Base-by-base conservation (phyloP, 2,888 invertebrate genomes). In the Platycheirus rosarum region DNA sequence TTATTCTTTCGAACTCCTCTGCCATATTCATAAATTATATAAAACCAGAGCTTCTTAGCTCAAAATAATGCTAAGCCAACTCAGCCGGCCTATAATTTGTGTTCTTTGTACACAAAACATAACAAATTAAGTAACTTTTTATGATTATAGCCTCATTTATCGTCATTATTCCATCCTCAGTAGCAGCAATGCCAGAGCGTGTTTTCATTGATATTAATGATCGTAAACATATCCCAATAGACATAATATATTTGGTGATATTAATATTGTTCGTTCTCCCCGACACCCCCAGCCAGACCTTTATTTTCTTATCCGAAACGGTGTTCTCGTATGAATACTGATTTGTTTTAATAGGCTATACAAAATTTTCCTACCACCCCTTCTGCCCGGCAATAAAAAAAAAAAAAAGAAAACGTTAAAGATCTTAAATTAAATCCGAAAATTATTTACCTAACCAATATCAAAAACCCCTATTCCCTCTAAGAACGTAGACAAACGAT, bases 181-280 rank as follows among this genome's bases (percentile, higher is more conserved):
- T 44, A 66, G 37, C 14, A 66, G 68, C 46, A 65, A 65, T 63
- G 37, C 44, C 20, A 32, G 44, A 18, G n/a, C 29, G 8, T 42
- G 26, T 46, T 16, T 46, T 66, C 48, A 78, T 73, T 73, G 78
- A 78, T 73, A 78, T 78, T 73, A 73, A 78, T 73, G 60, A 73
- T 46, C 66, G 32, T 62, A 53, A 73, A 53, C 26, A 62, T 44
- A 46, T 65, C 66, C 53, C 46, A 37, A 60, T 46, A 46, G 42
- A 57, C 44, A 29, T 66, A 66, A 62, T 75, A 78, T 66, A 62
- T 69, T 76, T 40, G n/a, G 18, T 44, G n/a, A 35, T 62, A 76
- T 53, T 62, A 51, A 62, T 46, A 35, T 29, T 42, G 32, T 5
- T 23, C 11, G 32, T 6, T 6, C 11, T 32, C 13, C 9, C 7